Conservation (phyloP, 2,888 invertebrate species). For the Operophtera brumata region DNA sequence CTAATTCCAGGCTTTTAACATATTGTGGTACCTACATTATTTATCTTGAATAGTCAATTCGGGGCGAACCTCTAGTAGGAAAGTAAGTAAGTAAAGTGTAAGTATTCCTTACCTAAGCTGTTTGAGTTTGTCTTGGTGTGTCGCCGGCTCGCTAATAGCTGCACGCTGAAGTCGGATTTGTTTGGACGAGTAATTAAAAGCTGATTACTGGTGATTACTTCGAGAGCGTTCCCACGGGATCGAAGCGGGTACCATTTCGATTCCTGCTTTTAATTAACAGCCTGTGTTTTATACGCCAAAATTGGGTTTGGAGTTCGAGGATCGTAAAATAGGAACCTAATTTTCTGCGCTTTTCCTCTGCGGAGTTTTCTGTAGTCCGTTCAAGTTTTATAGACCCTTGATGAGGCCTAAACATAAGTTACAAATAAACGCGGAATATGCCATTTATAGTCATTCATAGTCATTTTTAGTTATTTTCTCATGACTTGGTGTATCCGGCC, state of each 20-base stretch:
- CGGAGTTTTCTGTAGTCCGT: slow-evolving; percentile 6
- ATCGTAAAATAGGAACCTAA: slow-evolving; percentile 22
- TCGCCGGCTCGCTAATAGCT: not conserved
- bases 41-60: too few species aligned
- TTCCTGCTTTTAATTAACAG: slow-evolving; percentile 34
- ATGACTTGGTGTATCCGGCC: too few species aligned
- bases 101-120: not conserved
- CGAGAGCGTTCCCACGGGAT: slow-evolving; percentile 35
- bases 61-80: too few species aligned
- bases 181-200: slow-evolving; percentile 46
- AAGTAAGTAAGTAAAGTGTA: too few species aligned
- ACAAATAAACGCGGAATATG: too few species aligned
- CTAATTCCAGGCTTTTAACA: too few species aligned
- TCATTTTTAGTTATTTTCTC: too few species aligned
- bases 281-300: slow-evolving; percentile 23
- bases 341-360: not conserved
- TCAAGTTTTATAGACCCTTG: not conserved
- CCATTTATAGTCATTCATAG: too few species aligned
- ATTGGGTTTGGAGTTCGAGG: slow-evolving; percentile 17
- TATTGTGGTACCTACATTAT: too few species aligned
- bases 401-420: not conserved
- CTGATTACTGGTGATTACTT: slow-evolving; percentile 36
- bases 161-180: slow-evolving; percentile 33
- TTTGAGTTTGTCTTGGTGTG: not conserved
- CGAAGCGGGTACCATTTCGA: slow-evolving; percentile 28